Evolutionary conservation across 2,113 vertebrate species (phyloP), one percentile per base, ranked within the genome.

Genomic region (Acrocephalus arundinaceus): DNA sequence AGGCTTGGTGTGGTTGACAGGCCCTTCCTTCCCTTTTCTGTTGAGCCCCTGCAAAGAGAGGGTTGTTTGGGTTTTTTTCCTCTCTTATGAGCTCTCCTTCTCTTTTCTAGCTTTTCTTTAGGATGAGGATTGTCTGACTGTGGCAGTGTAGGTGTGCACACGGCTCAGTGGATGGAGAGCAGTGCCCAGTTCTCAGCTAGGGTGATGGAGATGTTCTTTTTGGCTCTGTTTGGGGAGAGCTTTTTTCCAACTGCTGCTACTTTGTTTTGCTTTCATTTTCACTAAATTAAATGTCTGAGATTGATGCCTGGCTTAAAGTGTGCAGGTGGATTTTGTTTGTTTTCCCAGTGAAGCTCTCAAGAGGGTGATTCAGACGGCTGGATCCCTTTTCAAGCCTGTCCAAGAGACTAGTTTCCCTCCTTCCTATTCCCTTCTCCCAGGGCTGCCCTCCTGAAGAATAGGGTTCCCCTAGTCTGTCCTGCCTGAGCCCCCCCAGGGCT

Each of bases 1-100:
- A 0, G 23, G 37, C 45, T 73, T 65, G 48, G 28, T 70, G 49
- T 1, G 1, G 58, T 49, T 1, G 4, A 49, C 0, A 0, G 27
- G 43, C 61, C 39, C 45, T 89, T 91, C 77, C 84, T 93, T 94
- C 81, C 80, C 61, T 93, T 89, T 94, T 91, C 63, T 89, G 39
- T n/a, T 35, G 19, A 24, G 74, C 19, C 52, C 18, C 61, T 87
- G 81, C 35, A 43, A 52, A 89, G 33, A 63, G 41, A 76, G 25
- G 9, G 6, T 65, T 80, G n/a, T 8, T 75, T 35, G 21, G 25
- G 30, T 62, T 62, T 27, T 76, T 58, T 19, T 5, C 5, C 24
- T 49, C 58, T 73, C 49, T 51, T 77, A 18, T 0, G 0, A 96
- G 80, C 45, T 78, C 57, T 82, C 52, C 87, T 93, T 89, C 62